A percentile compares a stretch with the other conserved stretches of the same genome.
Conservation (phyloP, 2,797 vertebrate species). For the Hirundo rustica region DNA sequence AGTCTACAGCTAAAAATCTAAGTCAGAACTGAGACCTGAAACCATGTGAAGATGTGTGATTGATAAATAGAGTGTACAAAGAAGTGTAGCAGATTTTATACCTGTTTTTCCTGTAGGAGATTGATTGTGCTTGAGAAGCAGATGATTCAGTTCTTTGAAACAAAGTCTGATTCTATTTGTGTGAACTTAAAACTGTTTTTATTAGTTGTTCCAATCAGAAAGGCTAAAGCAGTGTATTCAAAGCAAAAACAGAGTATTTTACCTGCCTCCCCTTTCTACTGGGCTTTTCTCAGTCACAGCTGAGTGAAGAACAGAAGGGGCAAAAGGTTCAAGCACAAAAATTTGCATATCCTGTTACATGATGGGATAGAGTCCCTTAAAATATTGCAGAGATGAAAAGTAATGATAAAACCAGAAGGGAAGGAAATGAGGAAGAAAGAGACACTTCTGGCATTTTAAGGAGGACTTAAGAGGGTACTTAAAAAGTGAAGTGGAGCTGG, state of each 20-base stretch:
- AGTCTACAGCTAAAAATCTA: background rate
- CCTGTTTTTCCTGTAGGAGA: background rate
- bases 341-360: accelerated
- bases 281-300: background rate
- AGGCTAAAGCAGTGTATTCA: background rate
- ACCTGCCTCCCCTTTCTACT: accelerated
- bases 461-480: background rate
- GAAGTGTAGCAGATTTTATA: background rate
- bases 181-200: background rate
- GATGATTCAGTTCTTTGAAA: background rate
- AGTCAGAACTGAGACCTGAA: background rate
- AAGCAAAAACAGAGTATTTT: background rate
- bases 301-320: background rate
- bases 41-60: background rate
- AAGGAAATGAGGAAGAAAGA: background rate
- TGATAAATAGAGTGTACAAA: background rate
- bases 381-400: background rate
- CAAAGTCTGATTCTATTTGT: background rate
- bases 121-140: background rate
- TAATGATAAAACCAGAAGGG: background rate
- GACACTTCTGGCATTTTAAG: background rate
- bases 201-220: background rate
- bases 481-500: background rate
- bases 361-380: background rate
- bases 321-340: background rate